These are phyloP conservation scores for Semibalanus balanoides DNA, from an alignment of 1,140 invertebrate genomes.

Conservation along the genomic window DNA sequence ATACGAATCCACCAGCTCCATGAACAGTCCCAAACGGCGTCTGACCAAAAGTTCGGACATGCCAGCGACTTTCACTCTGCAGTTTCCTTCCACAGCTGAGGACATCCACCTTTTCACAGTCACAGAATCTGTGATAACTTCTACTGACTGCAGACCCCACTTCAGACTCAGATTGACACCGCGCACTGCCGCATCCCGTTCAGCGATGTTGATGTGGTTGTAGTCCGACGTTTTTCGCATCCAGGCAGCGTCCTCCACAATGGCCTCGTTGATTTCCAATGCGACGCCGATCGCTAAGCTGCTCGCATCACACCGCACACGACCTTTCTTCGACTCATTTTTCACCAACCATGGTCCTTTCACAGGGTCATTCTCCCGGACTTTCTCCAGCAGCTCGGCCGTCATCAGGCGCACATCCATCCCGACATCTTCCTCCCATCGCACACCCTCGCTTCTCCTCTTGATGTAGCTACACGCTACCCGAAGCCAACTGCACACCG, in stretches of 20 bases:
- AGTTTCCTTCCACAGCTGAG: not conserved
- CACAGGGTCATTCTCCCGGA: conserved; percentile 8
- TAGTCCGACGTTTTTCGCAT: not conserved
- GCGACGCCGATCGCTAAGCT: not conserved
- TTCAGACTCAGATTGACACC: no score
- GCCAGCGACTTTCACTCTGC: not conserved
- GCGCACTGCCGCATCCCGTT: no score
- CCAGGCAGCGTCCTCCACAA: not conserved
- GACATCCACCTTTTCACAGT: not conserved
- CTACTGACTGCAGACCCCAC: not conserved
- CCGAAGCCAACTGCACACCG: conserved; percentile 6
- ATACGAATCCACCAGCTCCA: no score
- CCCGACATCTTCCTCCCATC: conserved; percentile 12
- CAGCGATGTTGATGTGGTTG: no score
- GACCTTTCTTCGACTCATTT: conserved; percentile 8
- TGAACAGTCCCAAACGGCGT: not conserved
- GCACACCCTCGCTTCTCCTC: conserved; percentile 8
- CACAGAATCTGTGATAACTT: not conserved
- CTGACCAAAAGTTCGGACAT: not conserved
- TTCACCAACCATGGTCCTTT: conserved; percentile 7
- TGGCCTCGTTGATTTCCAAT: not conserved
- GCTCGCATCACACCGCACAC: not conserved
- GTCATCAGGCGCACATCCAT: conserved; percentile 4
- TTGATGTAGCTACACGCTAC: conserved; percentile 12
- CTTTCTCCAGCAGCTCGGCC: conserved; percentile 7